Percentiles rank a stretch among this genome's conserved stretches.
Conservation (phyloP, 1,140 invertebrate genomes). For the Choristoneura fumiferana region DNA sequence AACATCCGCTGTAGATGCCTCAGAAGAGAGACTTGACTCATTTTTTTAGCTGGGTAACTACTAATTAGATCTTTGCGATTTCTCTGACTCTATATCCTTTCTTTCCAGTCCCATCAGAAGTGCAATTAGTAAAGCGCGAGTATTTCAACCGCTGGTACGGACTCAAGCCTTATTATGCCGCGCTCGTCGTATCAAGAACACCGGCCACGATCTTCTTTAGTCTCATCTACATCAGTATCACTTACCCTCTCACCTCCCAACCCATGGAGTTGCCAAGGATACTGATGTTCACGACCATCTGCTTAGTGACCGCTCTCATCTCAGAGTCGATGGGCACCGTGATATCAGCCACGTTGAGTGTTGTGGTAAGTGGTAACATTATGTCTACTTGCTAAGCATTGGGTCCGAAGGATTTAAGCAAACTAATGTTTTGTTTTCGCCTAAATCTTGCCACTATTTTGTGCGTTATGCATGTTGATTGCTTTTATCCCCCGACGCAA, state of each 20-base stretch:
- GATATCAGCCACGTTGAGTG: conserved; percentile 84
- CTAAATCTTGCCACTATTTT: too few relatives aligned
- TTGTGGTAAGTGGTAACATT: conserved; percentile 83
- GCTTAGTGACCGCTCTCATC: conserved; percentile 84
- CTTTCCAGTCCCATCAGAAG: conserved; percentile 91
- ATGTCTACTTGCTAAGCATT: too few relatives aligned
- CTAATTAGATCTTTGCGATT: too few relatives aligned
- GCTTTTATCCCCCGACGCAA: too few relatives aligned
- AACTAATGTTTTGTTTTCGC: too few relatives aligned
- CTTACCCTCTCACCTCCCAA: conserved; percentile 92
- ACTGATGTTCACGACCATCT: conserved; percentile 83
- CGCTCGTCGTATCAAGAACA: conserved; percentile 87
- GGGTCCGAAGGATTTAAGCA: too few relatives aligned
- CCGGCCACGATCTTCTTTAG: conserved; percentile 86
- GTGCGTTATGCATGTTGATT: too few relatives aligned
- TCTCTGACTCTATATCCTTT: conserved; percentile 38
- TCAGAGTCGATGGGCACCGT: conserved; percentile 87
- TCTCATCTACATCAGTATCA: conserved; percentile 88
- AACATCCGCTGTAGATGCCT: too few relatives aligned
- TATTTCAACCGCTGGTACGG: conserved; percentile 97
- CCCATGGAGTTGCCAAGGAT: conserved; percentile 89
- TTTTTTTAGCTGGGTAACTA: too few relatives aligned
- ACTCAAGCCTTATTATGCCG: conserved; percentile 92
- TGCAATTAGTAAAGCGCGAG: conserved; percentile 91
- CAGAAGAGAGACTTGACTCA: too few relatives aligned